These are phyloP conservation scores for Phyllotreta cruciferae DNA, from an alignment of 2,888 invertebrate species.

Conservation along the genomic window DNA sequence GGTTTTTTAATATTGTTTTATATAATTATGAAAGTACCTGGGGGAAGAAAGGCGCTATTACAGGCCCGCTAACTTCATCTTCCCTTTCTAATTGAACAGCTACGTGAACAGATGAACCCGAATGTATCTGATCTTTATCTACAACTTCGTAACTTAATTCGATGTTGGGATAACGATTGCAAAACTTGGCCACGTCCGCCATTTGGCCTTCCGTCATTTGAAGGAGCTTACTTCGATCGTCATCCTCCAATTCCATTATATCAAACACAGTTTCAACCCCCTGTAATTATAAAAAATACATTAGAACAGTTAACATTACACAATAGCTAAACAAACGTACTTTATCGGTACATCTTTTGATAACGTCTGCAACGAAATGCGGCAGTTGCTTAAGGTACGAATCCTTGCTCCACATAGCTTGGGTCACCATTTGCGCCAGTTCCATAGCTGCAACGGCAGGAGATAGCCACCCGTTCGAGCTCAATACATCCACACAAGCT, in stretches of 20 bases:
- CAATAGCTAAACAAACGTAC: slow-evolving; percentile 58
- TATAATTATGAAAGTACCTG: slow-evolving; percentile 67
- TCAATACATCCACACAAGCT: slow-evolving; percentile 94
- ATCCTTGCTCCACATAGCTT: slow-evolving; percentile 99
- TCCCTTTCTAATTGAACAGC: slow-evolving; percentile 93
- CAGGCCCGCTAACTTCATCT: slow-evolving; percentile 95
- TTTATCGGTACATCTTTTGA: slow-evolving; percentile 91
- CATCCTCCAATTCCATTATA: slow-evolving; percentile 94
- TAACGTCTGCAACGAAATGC: slow-evolving; percentile 88
- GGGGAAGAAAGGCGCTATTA: slow-evolving; percentile 98
- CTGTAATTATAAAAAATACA: slow-evolving; percentile 49
- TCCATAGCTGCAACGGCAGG: slow-evolving; percentile 99
- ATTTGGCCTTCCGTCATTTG: slow-evolving; percentile 87
- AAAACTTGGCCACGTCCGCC: slow-evolving; percentile 98
- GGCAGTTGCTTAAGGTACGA: slow-evolving; percentile 96
- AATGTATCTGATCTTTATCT: slow-evolving; percentile 78
- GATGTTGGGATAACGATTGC: slow-evolving; percentile 98
- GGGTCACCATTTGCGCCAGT: slow-evolving; percentile 98
- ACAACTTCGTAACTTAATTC: slow-evolving; percentile 92
- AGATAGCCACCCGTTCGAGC: slow-evolving; percentile 96
- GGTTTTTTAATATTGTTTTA: too few species aligned
- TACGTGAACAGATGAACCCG: slow-evolving; percentile 88
- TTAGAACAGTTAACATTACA: not conserved
- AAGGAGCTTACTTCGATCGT: slow-evolving; percentile 78
- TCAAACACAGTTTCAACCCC: slow-evolving; percentile 93